Evolutionary conservation across 2,113 vertebrate species (phyloP).

Genomic region (Planiliza haematocheilus): DNA sequence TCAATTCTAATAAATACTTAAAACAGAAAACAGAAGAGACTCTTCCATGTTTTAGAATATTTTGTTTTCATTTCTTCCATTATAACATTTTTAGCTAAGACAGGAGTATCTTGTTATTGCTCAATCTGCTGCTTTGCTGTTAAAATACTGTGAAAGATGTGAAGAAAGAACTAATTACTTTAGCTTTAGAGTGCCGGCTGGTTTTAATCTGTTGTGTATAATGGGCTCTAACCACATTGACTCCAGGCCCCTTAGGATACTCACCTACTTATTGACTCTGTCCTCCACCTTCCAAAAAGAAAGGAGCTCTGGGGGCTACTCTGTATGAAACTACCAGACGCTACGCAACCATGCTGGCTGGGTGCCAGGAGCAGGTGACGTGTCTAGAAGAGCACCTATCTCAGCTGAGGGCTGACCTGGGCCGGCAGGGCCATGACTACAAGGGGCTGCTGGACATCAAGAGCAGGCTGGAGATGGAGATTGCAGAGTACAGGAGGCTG

Average conservation of each 20-base stretch:
- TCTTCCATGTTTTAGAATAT: background rate
- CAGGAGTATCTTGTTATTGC: too few species aligned
- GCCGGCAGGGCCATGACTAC: conserved; percentile 86
- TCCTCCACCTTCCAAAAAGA: conserved; percentile 69
- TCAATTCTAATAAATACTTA: too few species aligned
- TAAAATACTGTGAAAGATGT: too few species aligned
- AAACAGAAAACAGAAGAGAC: background rate
- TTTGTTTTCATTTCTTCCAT: too few species aligned
- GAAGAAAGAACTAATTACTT: too few species aligned
- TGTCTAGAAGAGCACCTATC: conserved; percentile 83
- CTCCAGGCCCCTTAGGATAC: too few species aligned
- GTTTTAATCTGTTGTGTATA: too few species aligned
- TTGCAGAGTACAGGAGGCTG: conserved; percentile 87
- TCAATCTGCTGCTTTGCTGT: too few species aligned
- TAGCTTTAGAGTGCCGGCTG: too few species aligned
- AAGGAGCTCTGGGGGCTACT: conserved; percentile 83
- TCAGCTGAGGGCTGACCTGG: conserved; percentile 80
- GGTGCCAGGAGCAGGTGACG: conserved; percentile 80
- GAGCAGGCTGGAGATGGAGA: conserved; percentile 88
- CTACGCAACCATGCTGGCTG: conserved; percentile 76
- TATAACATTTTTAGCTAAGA: too few species aligned
- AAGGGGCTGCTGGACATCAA: conserved; percentile 86
- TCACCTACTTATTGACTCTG: too few species aligned
- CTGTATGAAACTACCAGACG: conserved; percentile 81
- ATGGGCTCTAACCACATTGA: too few species aligned